Conservation (phyloP, 2,113 vertebrate genomes). For the Chaetops frenatus region DNA sequence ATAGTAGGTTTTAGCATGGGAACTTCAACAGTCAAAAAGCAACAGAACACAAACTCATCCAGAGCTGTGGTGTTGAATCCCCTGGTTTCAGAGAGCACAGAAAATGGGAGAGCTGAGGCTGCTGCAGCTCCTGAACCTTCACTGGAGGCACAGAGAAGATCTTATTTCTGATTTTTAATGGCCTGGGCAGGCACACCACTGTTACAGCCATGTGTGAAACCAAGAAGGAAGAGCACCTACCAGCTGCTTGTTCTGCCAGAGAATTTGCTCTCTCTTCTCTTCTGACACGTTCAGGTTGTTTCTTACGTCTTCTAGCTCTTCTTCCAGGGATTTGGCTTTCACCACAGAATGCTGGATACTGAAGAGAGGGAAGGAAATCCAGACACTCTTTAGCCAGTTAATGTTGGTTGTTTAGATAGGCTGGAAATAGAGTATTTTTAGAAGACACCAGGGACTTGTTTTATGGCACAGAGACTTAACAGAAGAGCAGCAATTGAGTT, state of each 20-base stretch:
- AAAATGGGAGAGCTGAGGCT: not conserved
- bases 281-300: conserved; percentile 73
- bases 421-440: conserved; percentile 4
- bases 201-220: too few relatives aligned
- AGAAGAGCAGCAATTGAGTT: not conserved
- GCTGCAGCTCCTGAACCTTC: too few relatives aligned
- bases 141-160: not conserved
- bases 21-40: not conserved
- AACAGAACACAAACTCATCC: not conserved
- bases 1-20: not conserved
- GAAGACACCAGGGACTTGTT: not conserved
- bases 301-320: conserved; percentile 91
- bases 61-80: not conserved
- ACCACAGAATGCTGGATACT: conserved; percentile 81
- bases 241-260: conserved; percentile 78
- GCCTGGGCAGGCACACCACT: not conserved
- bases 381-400: not conserved
- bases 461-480: not conserved
- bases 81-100: not conserved
- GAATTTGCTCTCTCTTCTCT: conserved; percentile 68
- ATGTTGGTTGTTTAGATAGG: not conserved
- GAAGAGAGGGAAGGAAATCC: not conserved
- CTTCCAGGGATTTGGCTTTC: conserved; percentile 81
- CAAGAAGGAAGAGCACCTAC: conserved; percentile 59
- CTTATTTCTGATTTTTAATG: not conserved